These are phyloP conservation scores for Trogon melanurus DNA, from an alignment of 2,113 vertebrate genomes.

Conservation along the genomic window DNA sequence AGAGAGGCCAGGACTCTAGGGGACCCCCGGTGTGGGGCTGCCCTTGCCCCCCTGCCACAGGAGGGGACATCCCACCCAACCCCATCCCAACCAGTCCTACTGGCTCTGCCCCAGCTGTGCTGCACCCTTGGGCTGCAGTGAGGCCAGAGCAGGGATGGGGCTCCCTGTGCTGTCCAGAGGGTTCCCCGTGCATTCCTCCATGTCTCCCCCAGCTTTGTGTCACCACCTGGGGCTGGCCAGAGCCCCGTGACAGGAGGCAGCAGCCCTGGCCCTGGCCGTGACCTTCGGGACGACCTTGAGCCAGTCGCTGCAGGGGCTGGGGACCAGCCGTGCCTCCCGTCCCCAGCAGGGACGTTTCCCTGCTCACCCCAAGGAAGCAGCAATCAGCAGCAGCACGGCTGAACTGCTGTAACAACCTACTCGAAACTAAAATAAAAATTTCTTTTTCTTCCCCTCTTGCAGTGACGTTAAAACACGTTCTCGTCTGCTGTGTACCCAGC, in stretches of 20 bases:
- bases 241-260: not conserved
- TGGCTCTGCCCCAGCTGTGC: not conserved
- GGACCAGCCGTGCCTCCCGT: not conserved
- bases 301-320: not conserved
- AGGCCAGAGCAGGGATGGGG: not conserved
- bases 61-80: not conserved
- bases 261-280: constrained; percentile 6
- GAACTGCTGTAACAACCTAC: accelerated
- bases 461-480: accelerated
- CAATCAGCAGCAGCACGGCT: accelerated
- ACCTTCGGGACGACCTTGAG: constrained; percentile 21
- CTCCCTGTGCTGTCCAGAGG: not conserved
- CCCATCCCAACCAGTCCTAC: not conserved
- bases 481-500: too few relatives aligned
- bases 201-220: not conserved
- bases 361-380: not conserved
- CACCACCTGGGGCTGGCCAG: not conserved
- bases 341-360: accelerated
- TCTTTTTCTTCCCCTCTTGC: not conserved
- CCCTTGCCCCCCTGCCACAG: not conserved
- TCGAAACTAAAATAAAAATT: not conserved
- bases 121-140: accelerated
- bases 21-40: not conserved
- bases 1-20: not conserved
- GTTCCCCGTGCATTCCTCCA: not conserved